A percentile compares a stretch with the other conserved stretches of the same genome.
Evolutionary conservation across 2,797 vertebrate species (phyloP).

Genomic region (Sarcophilus harrisii): DNA sequence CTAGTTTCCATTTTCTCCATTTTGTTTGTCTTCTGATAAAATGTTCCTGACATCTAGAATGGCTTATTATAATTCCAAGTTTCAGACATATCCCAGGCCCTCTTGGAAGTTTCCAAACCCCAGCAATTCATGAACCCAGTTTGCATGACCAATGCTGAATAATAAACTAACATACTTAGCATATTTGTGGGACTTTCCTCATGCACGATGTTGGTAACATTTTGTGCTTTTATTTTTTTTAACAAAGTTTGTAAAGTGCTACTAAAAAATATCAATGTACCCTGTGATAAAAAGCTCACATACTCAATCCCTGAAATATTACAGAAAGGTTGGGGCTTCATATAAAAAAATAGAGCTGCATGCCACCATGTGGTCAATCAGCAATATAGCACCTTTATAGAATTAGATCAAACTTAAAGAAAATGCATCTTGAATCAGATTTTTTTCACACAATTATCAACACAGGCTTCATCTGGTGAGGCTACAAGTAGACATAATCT

Average conservation of each 20-base stretch:
- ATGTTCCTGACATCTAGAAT: conserved; percentile 12
- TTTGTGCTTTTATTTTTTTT: conserved; percentile 13
- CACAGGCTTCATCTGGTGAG: not conserved
- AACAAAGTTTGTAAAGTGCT: not conserved
- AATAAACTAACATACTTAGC: conserved; percentile 1
- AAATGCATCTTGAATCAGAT: no score
- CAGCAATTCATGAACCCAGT: not conserved
- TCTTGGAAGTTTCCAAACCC: conserved; percentile 50
- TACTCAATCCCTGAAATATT: not conserved
- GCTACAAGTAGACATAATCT: not conserved
- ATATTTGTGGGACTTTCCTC: not conserved
- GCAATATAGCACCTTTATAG: conserved; percentile 54
- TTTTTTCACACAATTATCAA: not conserved
- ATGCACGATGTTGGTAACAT: not conserved
- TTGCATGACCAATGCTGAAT: not conserved
- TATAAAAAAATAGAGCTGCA: conserved; percentile 3
- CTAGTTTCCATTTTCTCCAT: conserved; percentile 52
- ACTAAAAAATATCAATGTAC: not conserved
- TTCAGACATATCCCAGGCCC: conserved; percentile 61
- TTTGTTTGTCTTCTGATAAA: conserved; percentile 71
- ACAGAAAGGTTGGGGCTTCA: rapidly evolving
- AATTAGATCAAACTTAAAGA: not conserved
- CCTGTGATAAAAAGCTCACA: not conserved
- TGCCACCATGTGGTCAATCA: conserved; percentile 79
- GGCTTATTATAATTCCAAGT: conserved; percentile 51